These are phyloP conservation scores for Notechis scutatus DNA, from an alignment of 2,113 vertebrate genomes.

Conservation along the genomic window DNA sequence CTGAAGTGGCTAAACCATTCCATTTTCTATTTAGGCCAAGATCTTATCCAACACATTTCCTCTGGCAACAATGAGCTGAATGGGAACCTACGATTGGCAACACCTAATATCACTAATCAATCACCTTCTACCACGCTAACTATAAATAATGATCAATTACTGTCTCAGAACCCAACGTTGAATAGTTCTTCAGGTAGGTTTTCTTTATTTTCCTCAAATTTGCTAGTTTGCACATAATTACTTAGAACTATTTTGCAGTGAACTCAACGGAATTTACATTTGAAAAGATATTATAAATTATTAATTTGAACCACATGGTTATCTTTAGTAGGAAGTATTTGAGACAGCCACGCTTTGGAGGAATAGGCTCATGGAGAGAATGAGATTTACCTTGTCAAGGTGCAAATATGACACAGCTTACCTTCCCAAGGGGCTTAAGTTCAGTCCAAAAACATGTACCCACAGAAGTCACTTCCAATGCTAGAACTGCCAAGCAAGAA, in stretches of 20 bases:
- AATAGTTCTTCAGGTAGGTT: conserved; percentile 58
- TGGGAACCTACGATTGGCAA: conserved; percentile 72
- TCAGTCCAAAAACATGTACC: neutral
- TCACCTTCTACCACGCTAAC: conserved; percentile 73
- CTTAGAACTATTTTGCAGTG: neutral
- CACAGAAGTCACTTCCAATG: neutral
- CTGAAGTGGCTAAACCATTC: neutral
- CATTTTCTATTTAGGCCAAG: conserved; percentile 73
- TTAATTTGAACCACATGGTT: neutral
- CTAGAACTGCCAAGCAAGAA: neutral
- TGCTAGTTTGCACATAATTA: neutral
- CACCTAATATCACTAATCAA: conserved; percentile 68
- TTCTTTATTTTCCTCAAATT: neutral
- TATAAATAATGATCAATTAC: conserved; percentile 82
- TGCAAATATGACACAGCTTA: neutral
- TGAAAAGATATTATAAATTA: neutral
- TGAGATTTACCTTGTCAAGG: neutral
- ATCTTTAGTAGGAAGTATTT: neutral
- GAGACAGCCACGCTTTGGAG: neutral
- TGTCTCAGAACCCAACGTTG: conserved; percentile 73
- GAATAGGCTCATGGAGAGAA: neutral
- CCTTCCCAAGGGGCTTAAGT: neutral
- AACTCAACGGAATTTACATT: neutral
- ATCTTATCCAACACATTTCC: conserved; percentile 77
- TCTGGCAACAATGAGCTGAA: conserved; percentile 72